Conservation (phyloP, 1,140 invertebrate genomes). For the Stegodyphus dumicola region DNA sequence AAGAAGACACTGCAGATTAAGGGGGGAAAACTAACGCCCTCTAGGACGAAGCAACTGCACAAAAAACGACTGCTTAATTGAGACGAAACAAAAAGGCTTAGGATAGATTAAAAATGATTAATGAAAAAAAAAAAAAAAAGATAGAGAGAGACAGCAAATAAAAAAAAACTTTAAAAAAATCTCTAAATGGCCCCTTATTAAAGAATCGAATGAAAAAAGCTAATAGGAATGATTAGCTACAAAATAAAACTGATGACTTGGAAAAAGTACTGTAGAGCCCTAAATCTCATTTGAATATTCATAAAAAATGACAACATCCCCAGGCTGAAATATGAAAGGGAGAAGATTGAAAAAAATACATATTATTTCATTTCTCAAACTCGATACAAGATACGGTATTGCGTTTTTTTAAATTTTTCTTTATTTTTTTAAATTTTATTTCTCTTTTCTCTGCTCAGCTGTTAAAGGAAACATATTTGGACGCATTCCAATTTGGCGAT, state of each 20-base stretch:
- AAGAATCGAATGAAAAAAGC: constrained; percentile 47
- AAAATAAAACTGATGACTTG: constrained; percentile 58
- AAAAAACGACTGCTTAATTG: constrained; percentile 48
- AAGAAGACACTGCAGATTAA: constrained; percentile 17
- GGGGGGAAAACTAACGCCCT: background rate
- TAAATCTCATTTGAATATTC: constrained; percentile 60
- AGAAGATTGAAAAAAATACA: constrained; percentile 25
- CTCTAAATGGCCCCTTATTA: constrained; percentile 51
- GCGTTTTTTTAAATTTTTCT: constrained; percentile 16
- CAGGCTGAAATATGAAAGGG: constrained; percentile 11
- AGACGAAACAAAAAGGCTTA: constrained; percentile 57
- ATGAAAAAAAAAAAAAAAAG: constrained; percentile 45
- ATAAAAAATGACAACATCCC: constrained; percentile 52
- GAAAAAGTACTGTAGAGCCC: constrained; percentile 27
- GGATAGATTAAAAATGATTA: constrained; percentile 60
- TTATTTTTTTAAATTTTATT: background rate
- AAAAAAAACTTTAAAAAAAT: constrained; percentile 1
- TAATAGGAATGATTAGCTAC: constrained; percentile 59
- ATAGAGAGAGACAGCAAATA: constrained; percentile 23
- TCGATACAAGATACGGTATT: constrained; percentile 35
- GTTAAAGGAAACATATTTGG: too few relatives aligned
- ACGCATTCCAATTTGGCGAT: too few relatives aligned
- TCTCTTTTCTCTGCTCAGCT: background rate
- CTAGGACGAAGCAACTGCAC: background rate
- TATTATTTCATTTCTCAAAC: constrained; percentile 38